A percentile compares a stretch with the other conserved stretches of the same genome.
These are phyloP conservation scores for Marasmarcha lunaedactyla DNA, from an alignment of 2,888 invertebrate genomes.

Conservation along the genomic window DNA sequence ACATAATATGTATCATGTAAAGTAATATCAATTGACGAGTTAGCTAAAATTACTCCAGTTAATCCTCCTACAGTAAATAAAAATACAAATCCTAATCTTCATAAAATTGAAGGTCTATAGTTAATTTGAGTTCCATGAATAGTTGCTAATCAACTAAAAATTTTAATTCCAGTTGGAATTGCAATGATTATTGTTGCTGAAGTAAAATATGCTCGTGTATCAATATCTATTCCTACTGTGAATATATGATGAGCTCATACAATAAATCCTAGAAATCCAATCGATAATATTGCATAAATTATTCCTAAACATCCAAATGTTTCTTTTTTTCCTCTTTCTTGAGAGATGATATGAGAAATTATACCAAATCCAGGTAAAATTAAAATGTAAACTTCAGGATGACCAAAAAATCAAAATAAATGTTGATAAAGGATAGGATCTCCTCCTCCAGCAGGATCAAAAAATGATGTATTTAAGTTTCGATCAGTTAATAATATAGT, in stretches of 20 bases:
- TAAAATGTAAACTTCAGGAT: constrained; percentile 89
- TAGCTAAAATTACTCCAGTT: constrained; percentile 77
- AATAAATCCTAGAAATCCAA: constrained; percentile 86
- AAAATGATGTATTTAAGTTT: constrained; percentile 85
- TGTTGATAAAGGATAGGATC: constrained; percentile 87
- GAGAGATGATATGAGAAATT: constrained; percentile 82
- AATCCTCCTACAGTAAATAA: constrained; percentile 82
- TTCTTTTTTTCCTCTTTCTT: constrained; percentile 81
- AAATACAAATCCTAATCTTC: constrained; percentile 81
- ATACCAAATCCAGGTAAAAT: constrained; percentile 87
- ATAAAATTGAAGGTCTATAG: constrained; percentile 71
- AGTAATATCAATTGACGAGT: constrained; percentile 82
- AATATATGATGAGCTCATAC: constrained; percentile 91
- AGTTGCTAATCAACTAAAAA: constrained; percentile 82
- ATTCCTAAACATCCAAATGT: constrained; percentile 80
- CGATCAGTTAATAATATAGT: constrained; percentile 84
- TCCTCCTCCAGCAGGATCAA: constrained; percentile 84
- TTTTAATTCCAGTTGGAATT: constrained; percentile 86
- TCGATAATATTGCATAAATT: constrained; percentile 87
- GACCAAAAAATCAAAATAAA: constrained; percentile 90
- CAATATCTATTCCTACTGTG: constrained; percentile 85
- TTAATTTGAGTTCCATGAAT: constrained; percentile 74
- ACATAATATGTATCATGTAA: constrained; percentile 89
- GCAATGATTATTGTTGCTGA: constrained; percentile 90
- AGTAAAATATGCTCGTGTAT: constrained; percentile 87